Percentiles rank a stretch among this genome's conserved stretches.
phyloP scores from a whole-genome alignment of 2,797 vertebrate genomes.

The Carapus acus region DNA sequence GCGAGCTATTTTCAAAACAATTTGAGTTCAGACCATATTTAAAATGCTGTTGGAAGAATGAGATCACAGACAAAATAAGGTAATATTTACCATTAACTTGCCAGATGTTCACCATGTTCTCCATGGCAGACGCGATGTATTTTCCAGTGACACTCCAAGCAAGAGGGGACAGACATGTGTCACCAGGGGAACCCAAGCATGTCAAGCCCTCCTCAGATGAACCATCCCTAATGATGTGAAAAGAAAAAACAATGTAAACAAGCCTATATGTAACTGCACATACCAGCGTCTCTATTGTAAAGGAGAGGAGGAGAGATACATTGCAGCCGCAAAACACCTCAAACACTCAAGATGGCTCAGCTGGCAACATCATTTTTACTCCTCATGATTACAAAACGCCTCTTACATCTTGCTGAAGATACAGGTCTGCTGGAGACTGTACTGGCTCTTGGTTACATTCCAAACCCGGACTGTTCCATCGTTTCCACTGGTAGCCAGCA shows the following conservation, averaged over 20 bases:
- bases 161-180: constrained; percentile 82
- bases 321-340: background rate
- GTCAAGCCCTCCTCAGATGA: constrained; percentile 76
- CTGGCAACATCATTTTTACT: no score
- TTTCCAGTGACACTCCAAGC: constrained; percentile 93
- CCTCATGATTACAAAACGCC: background rate
- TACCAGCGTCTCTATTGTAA: no score
- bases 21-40: background rate
- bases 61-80: background rate
- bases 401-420: constrained; percentile 84
- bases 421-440: constrained; percentile 92
- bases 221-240: constrained; percentile 71
- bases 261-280: background rate
- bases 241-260: background rate
- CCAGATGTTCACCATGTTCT: constrained; percentile 97
- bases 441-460: constrained; percentile 95
- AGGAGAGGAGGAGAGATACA: background rate
- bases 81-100: constrained; percentile 87
- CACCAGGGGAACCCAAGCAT: constrained; percentile 81
- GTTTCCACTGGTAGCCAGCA: constrained; percentile 91
- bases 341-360: no score
- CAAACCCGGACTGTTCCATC: constrained; percentile 92
- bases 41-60: no score
- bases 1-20: background rate
- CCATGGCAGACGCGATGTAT: constrained; percentile 88